A percentile compares a stretch with the other conserved stretches of the same genome.
Evolutionary conservation across 2,113 vertebrate species (phyloP).

Genomic region (Apteryx owenii): DNA sequence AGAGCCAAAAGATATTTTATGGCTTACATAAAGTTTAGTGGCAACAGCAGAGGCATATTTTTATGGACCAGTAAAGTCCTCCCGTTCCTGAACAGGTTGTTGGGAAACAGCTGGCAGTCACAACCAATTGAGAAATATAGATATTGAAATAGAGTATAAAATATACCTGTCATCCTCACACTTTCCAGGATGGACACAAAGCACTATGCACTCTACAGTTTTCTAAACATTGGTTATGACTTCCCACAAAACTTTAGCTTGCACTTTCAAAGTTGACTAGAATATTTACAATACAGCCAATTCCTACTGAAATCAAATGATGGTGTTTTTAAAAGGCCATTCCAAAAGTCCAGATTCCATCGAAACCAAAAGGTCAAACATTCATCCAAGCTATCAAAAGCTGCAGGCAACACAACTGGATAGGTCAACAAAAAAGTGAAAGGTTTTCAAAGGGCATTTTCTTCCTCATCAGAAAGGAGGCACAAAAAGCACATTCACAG

Average conservation of each 20-base stretch:
- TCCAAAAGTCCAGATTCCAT: background rate
- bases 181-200: background rate
- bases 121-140: background rate
- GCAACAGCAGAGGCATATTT: slow-evolving; percentile 48
- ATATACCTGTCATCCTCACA: background rate
- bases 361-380: background rate
- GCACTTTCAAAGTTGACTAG: background rate
- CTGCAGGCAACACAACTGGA: background rate
- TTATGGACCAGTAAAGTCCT: slow-evolving; percentile 46
- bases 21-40: slow-evolving; percentile 58
- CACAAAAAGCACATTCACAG: background rate
- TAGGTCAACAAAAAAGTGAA: background rate
- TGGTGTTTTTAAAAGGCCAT: background rate
- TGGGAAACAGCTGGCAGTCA: background rate
- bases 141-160: background rate
- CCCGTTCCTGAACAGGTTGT: slow-evolving; percentile 14
- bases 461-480: background rate
- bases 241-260: background rate
- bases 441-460: background rate
- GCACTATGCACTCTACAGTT: background rate
- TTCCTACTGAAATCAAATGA: background rate
- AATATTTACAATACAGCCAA: background rate
- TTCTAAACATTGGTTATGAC: background rate
- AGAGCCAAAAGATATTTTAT: slow-evolving; percentile 55
- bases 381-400: background rate